A percentile compares a stretch with the other conserved stretches of the same genome.
These are phyloP conservation scores for Aselliscus stoliczkanus DNA, from an alignment of 2,797 vertebrate species.

Conservation along the genomic window DNA sequence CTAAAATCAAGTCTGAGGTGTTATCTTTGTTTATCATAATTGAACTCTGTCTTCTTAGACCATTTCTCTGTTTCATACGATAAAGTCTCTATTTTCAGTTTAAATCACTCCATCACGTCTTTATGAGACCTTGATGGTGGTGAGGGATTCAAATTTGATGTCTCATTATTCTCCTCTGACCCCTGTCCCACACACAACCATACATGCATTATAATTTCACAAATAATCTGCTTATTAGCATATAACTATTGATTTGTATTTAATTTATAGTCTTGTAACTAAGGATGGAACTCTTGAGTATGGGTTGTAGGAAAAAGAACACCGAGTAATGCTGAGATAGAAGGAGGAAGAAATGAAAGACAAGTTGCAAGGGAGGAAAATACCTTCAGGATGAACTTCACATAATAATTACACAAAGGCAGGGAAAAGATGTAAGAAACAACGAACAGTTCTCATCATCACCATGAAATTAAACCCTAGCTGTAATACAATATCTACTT, in stretches of 20 bases:
- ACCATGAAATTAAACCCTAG: slow-evolving; percentile 1
- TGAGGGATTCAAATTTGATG: not conserved
- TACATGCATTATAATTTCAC: not conserved
- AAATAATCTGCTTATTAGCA: slow-evolving; percentile 3
- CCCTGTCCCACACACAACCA: not conserved
- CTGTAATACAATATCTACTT: not conserved
- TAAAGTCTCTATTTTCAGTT: not conserved
- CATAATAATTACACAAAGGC: not conserved
- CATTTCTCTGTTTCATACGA: not conserved
- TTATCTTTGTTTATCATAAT: not conserved
- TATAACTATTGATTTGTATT: slow-evolving; percentile 8
- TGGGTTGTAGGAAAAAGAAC: not conserved
- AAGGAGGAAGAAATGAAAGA: not conserved
- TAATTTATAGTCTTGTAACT: slow-evolving; percentile 13
- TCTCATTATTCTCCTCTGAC: not conserved
- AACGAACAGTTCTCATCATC: not conserved
- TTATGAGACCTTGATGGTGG: not conserved
- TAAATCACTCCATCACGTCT: not conserved
- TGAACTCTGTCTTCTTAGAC: not conserved
- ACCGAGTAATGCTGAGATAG: not conserved
- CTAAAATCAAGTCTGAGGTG: not conserved
- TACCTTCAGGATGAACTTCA: not conserved
- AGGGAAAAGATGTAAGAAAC: not conserved
- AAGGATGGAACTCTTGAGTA: not conserved
- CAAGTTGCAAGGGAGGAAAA: not conserved